Base-by-base conservation (phyloP, 2,113 vertebrate species). In the Tachysurus vachellii region DNA sequence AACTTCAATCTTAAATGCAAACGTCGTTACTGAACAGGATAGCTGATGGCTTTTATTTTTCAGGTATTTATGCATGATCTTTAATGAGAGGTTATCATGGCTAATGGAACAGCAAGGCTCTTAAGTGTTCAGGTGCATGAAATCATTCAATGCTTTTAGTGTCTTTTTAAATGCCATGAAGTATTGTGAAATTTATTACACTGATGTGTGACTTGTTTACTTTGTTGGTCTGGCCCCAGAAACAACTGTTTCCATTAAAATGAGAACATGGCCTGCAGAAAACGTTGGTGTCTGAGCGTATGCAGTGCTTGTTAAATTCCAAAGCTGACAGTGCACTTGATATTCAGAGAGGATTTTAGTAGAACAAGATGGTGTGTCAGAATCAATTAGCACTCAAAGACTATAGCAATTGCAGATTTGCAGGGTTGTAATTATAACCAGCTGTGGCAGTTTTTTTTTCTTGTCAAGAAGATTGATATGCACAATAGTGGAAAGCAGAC, bases 371-470 rank as follows among this genome's bases (percentile, higher is more conserved):
- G 47, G 61, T 44, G 53, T 73, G 86, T 91, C 84, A 84, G 84
- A 88, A 89, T 91, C 87, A 90, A 89, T 91, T 88, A 89, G 64
- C 79, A 23, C 79, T 80, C 66, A 21, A 47, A 87, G 77, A 70
- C 85, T 88, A 31, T 83, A 88, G 73, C 85, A 85, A 87, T 80
- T 85, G 79, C 70, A 90, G 77, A 86, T 87, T 57, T 86, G 81
- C 79, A 87, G 80, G 87, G 83, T 83, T 70, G 86, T 90, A 89
- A 90, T 91, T 91, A 89, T 75, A 87, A 86, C 82, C 82, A 88
- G 84, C 86, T 90, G 73, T 86, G 86, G 71, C 84, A 56, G 31
- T 5, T 68, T 71, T 83, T 71, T 83, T 86, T 80, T 53, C 26
- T 80, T 86, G 64, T 73, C 62, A 88, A n/a, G 31, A 12, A 86